These are phyloP conservation scores for Brachirus orientalis DNA, from an alignment of 2,113 vertebrate species.

Conservation along the genomic window DNA sequence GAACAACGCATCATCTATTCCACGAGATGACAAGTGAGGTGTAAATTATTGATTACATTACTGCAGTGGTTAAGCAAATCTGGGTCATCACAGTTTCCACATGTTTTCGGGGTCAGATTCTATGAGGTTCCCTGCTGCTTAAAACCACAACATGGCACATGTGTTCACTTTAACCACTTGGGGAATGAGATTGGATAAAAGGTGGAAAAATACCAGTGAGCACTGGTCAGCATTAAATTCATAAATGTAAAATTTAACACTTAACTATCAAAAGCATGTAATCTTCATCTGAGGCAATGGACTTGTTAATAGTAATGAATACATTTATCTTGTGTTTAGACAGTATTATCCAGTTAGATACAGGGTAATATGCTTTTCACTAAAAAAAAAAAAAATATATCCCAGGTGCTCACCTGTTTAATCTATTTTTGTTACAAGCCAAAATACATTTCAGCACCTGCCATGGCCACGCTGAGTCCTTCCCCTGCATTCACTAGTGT, in stretches of 20 bases:
- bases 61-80: conserved; percentile 31
- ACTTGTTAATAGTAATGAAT: no score
- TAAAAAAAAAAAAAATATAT: background rate
- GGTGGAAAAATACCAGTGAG: no score
- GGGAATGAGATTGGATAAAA: background rate
- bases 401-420: conserved; percentile 26
- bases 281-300: no score
- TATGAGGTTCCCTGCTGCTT: conserved; percentile 13
- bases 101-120: conserved; percentile 2
- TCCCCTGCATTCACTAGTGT: background rate
- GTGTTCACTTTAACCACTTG: background rate
- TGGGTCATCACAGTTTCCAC: conserved; percentile 28
- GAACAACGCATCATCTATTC: conserved; percentile 20
- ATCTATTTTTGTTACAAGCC: conserved; percentile 31
- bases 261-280: no score
- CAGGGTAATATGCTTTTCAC: no score
- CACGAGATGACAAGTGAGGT: conserved; percentile 25
- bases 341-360: no score
- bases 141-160: background rate
- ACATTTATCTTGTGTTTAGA: no score
- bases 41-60: conserved; percentile 55
- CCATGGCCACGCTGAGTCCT: conserved; percentile 18
- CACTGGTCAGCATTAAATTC: no score
- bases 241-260: no score
- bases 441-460: conserved; percentile 48